phyloP scores from a whole-genome alignment of 2,113 vertebrate genomes.

The Chlorocebus sabaeus region DNA sequence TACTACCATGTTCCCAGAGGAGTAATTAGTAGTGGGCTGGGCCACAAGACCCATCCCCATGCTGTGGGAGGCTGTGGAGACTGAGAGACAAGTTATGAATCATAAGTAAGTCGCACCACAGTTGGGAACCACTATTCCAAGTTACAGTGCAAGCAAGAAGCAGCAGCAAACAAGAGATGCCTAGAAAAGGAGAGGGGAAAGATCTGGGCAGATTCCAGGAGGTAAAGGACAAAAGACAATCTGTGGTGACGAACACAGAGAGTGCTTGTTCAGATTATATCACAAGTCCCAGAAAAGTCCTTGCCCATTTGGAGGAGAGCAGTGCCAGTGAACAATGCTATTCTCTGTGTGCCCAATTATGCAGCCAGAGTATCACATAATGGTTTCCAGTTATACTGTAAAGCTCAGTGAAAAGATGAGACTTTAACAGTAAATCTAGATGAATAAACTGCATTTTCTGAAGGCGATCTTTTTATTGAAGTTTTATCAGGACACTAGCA shows the following conservation, averaged over 20 bases:
- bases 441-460: not conserved
- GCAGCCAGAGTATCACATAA: not conserved
- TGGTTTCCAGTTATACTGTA: not conserved
- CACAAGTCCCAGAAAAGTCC: not conserved
- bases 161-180: not conserved
- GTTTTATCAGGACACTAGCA: not conserved
- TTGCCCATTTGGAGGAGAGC: not conserved
- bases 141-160: not conserved
- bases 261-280: not conserved
- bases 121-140: not conserved
- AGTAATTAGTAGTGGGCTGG: not conserved
- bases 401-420: not conserved
- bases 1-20: not conserved
- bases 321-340: not conserved
- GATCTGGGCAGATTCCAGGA: not conserved
- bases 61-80: not conserved
- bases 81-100: not conserved
- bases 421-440: slow-evolving; percentile 25
- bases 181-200: not conserved
- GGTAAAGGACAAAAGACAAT: slow-evolving; percentile 15
- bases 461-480: not conserved
- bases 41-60: not conserved
- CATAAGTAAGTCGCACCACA: not conserved
- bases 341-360: not conserved
- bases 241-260: not conserved